A percentile compares a stretch with the other conserved stretches of the same genome.
These are phyloP conservation scores for Fragum sueziense DNA, from an alignment of 2,888 invertebrate genomes.

Conservation along the genomic window DNA sequence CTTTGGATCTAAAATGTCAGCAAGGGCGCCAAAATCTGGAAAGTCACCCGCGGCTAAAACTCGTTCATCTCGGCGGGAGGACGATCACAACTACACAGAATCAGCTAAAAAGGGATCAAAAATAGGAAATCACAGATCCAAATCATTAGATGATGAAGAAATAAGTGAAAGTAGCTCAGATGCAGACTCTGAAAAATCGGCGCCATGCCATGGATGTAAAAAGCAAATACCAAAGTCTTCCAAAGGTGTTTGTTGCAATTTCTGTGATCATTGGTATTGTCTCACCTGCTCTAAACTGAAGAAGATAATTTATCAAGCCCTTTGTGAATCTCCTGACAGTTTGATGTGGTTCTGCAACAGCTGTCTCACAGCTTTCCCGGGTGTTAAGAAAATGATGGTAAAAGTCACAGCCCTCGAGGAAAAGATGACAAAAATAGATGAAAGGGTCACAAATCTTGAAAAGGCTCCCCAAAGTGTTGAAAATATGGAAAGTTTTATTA, in stretches of 20 bases:
- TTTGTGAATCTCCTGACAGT: background rate
- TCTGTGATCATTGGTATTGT: background rate
- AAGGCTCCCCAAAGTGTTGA: background rate
- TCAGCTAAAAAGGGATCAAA: too few species aligned
- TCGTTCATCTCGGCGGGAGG: too few species aligned
- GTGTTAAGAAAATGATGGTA: constrained; percentile 2
- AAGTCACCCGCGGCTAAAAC: too few species aligned
- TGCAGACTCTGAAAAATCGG: background rate
- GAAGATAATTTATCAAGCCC: background rate
- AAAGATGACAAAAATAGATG: background rate
- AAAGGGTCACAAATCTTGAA: background rate
- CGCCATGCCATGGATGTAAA: background rate
- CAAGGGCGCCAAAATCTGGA: too few species aligned
- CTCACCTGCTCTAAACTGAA: background rate
- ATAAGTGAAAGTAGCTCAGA: too few species aligned
- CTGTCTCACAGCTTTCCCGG: background rate
- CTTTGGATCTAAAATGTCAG: too few species aligned
- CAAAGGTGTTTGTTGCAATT: background rate
- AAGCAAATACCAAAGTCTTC: background rate
- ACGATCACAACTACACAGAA: too few species aligned
- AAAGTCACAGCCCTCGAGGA: background rate
- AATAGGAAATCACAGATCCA: too few species aligned
- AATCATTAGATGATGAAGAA: too few species aligned
- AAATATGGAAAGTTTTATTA: background rate
- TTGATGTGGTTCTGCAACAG: background rate